Percentiles rank a stretch among this genome's conserved stretches.
Conservation (phyloP, 2,888 invertebrate species). For the Fissipunctia ypsillon region DNA sequence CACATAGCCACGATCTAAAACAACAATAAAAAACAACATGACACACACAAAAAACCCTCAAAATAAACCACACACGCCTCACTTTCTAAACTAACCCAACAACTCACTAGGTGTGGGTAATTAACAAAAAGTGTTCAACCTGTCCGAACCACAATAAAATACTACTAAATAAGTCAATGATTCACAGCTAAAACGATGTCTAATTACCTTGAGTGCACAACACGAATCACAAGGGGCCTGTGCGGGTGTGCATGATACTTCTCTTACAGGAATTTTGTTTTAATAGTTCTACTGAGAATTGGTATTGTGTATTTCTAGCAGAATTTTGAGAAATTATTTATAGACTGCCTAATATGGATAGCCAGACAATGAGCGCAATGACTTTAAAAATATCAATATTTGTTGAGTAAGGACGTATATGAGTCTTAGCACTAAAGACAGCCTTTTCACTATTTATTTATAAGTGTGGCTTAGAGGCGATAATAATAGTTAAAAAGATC, state of each 20-base stretch:
- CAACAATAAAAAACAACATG: neutral
- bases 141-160: slow-evolving; percentile 38
- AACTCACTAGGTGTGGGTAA: slow-evolving; percentile 66
- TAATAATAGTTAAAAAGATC: neutral
- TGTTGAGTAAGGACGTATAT: neutral
- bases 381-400: neutral
- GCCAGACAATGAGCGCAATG: neutral
- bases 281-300: slow-evolving; percentile 18
- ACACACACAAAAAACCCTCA: slow-evolving; percentile 16
- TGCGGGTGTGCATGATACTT: slow-evolving; percentile 44
- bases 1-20: neutral
- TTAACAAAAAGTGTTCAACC: slow-evolving; percentile 58
- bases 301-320: slow-evolving; percentile 15
- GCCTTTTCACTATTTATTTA: neutral
- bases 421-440: neutral
- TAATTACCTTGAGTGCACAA: slow-evolving; percentile 75
- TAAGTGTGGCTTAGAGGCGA: neutral
- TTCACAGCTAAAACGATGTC: slow-evolving; percentile 62
- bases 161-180: slow-evolving; percentile 58
- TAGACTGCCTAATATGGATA: neutral
- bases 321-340: slow-evolving; percentile 6
- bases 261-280: slow-evolving; percentile 45
- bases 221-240: slow-evolving; percentile 61
- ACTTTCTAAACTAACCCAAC: slow-evolving; percentile 59
- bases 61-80: neutral